These are phyloP conservation scores for Apotomis betuletana DNA, from an alignment of 2,888 invertebrate species.

Conservation along the genomic window DNA sequence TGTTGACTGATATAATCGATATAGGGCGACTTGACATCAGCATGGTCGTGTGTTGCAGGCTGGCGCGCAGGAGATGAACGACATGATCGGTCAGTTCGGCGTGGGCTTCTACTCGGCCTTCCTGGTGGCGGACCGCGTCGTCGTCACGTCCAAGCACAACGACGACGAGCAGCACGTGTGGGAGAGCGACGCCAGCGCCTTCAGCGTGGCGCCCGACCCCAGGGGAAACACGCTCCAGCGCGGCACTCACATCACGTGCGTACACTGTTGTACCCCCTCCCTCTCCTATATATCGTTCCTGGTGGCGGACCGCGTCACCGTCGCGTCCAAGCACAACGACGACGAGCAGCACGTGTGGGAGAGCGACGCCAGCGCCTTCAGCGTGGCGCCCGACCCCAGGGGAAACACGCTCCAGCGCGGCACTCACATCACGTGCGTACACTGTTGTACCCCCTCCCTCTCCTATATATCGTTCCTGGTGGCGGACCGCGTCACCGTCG, in stretches of 20 bases:
- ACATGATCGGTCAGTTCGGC: slow-evolving; percentile 99
- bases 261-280: slow-evolving; percentile 23
- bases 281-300: too few species aligned
- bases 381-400: not conserved
- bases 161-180: slow-evolving; percentile 97
- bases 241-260: slow-evolving; percentile 92
- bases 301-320: too few species aligned
- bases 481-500: too few species aligned
- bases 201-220: slow-evolving; percentile 96
- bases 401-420: not conserved
- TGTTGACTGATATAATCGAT: too few species aligned
- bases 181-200: slow-evolving; percentile 97
- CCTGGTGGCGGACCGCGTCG: slow-evolving; percentile 97
- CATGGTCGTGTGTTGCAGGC: slow-evolving; percentile 53
- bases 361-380: too few species aligned
- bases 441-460: too few species aligned
- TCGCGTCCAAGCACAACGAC: too few species aligned
- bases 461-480: too few species aligned
- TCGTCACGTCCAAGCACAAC: slow-evolving; percentile 98
- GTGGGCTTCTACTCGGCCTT: slow-evolving; percentile 99
- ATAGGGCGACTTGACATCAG: not conserved
- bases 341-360: too few species aligned
- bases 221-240: slow-evolving; percentile 95
- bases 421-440: not conserved
- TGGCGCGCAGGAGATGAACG: slow-evolving; percentile 90